Percentiles rank a stretch among this genome's conserved stretches.
phyloP scores from a whole-genome alignment of 2,888 invertebrate species.

The Philhelius pedissequus region DNA sequence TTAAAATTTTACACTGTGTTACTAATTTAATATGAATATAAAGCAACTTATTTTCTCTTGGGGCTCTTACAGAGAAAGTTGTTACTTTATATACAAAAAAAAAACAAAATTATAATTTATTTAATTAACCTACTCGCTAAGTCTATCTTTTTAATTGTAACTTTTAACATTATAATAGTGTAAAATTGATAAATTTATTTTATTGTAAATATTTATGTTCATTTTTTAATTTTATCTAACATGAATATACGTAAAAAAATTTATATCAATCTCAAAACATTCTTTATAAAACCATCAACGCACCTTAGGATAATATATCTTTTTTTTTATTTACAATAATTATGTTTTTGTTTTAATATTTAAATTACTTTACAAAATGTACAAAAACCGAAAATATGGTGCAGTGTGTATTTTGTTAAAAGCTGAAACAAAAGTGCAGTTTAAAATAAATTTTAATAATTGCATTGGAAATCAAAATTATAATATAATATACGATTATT shows the following conservation, averaged over 20 bases:
- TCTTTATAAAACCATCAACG: conserved; percentile 35
- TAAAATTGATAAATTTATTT: conserved; percentile 14
- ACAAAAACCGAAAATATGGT: conserved; percentile 54
- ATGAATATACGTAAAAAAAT: conserved; percentile 31
- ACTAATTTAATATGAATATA: not conserved
- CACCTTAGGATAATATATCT: not conserved
- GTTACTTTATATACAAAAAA: conserved; percentile 53
- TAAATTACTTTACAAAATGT: conserved; percentile 53
- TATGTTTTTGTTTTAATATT: not conserved
- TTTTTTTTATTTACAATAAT: conserved; percentile 45
- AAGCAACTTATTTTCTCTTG: conserved; percentile 62
- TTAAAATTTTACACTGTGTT: not conserved
- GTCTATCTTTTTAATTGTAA: not conserved
- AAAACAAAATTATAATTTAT: not conserved
- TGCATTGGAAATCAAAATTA: conserved; percentile 28
- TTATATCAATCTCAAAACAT: conserved; percentile 33
- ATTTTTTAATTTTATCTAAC: conserved; percentile 4
- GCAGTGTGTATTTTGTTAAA: conserved; percentile 62
- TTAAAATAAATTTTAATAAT: conserved; percentile 45
- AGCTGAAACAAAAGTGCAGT: conserved; percentile 67
- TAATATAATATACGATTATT: not conserved
- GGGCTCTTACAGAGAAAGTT: conserved; percentile 65
- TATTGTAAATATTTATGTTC: conserved; percentile 24
- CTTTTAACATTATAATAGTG: conserved; percentile 2
- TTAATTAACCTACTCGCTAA: conserved; percentile 8